Evolutionary conservation across 2,888 invertebrate species (phyloP).

Genomic region (Amiota mariae): DNA sequence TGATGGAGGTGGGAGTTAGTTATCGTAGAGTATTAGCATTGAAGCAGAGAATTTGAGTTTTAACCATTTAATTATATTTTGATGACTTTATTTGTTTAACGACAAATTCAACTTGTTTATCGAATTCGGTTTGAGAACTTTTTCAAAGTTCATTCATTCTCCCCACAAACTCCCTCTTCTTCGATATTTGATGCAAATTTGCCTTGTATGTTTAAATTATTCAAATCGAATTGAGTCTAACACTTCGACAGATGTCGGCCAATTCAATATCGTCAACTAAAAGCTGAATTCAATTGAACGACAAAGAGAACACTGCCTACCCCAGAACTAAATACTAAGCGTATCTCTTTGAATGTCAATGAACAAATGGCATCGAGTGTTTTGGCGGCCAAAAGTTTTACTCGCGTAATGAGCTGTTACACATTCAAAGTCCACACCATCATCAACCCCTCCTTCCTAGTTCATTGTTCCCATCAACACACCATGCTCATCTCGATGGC

Average conservation of each 20-base stretch:
- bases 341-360: conserved; percentile 36
- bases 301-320: neutral
- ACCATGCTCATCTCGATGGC: neutral
- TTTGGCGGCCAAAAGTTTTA: conserved; percentile 45
- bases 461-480: too few species aligned
- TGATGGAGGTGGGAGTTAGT: too few species aligned
- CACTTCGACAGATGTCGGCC: conserved; percentile 16
- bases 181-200: neutral
- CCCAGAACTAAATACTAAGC: neutral
- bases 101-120: neutral
- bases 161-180: too few species aligned
- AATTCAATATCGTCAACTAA: neutral
- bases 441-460: neutral
- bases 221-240: conserved; percentile 15
- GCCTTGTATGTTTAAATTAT: conserved; percentile 15
- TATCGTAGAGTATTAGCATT: too few species aligned
- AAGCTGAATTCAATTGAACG: neutral
- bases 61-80: neutral
- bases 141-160: too few species aligned
- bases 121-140: neutral
- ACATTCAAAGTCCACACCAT: conserved; percentile 15
- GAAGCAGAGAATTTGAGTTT: neutral
- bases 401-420: conserved; percentile 47
- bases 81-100: neutral
- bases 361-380: conserved; percentile 31